These are phyloP conservation scores for Acrocyrtus sp. DNA, from an alignment of 2,888 invertebrate genomes.

Conservation along the genomic window DNA sequence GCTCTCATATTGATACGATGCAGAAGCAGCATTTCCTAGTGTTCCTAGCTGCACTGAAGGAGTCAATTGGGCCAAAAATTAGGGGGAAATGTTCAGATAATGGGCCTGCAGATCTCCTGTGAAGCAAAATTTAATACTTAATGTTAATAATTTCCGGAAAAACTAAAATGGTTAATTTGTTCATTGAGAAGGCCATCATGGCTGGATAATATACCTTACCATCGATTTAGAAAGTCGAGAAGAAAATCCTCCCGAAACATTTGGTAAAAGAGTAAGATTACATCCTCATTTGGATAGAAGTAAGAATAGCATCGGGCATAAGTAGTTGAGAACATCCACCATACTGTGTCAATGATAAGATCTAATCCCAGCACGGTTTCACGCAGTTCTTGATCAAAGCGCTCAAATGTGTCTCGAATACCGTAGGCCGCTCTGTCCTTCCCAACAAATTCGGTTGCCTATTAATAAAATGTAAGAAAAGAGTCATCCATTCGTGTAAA, in stretches of 20 bases:
- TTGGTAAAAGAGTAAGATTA: conserved; percentile 33
- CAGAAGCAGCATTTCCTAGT: conserved; percentile 25
- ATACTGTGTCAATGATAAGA: conserved; percentile 37
- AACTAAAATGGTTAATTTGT: too few species aligned
- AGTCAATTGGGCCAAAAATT: conserved; percentile 40
- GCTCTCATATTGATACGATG: conserved; percentile 34
- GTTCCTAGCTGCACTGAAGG: conserved; percentile 10
- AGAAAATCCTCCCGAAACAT: conserved; percentile 36
- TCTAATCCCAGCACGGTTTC: conserved; percentile 15
- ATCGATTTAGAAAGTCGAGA: conserved; percentile 18
- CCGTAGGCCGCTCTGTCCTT: background rate
- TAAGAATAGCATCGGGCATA: conserved; percentile 37
- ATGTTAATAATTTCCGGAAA: too few species aligned
- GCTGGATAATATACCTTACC: too few species aligned
- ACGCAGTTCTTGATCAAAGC: conserved; percentile 10
- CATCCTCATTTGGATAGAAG: conserved; percentile 41
- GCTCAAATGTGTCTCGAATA: conserved; percentile 11
- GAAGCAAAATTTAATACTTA: too few species aligned
- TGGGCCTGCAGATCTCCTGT: conserved; percentile 25
- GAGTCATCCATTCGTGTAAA: background rate
- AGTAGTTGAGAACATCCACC: conserved; percentile 47
- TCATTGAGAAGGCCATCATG: too few species aligned
- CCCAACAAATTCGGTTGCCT: conserved; percentile 18
- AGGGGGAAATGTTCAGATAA: conserved; percentile 20
- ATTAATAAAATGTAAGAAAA: conserved; percentile 1